Evolutionary conservation across 2,888 invertebrate species (phyloP), one percentile per base, ranked within the genome.

Genomic region (Rhamphomyia laevipes): DNA sequence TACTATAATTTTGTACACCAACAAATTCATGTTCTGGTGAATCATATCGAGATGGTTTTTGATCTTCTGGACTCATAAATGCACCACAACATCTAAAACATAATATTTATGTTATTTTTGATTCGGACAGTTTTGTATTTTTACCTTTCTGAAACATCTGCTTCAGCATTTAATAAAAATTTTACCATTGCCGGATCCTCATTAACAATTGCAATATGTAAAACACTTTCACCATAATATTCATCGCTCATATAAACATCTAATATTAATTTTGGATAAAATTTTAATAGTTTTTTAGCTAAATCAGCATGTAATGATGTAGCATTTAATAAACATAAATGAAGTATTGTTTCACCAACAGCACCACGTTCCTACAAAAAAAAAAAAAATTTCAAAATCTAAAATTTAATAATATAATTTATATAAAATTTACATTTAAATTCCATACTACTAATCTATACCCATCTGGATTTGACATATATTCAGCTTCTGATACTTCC

Each of bases 131-230:
- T 12, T 31, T 31, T 31, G 2, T n/a, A 13, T 13, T n/a, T 33
- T 33, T 13, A 68, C 67, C 71, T 77, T 66, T 93, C 91, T 63
- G 92, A 85, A 53, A 90, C 87, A 68, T 96, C 83, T 0, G 91
- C 94, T 1, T 91, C 90, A 18, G 89, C 83, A 67, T 94, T 91
- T 44, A 99, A 70, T 5, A 99, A 74, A 66, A 85, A 95, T 72
- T 93, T 95, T 6, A 96, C 96, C 92, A 96, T 93, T 0, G 91
- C 84, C 0, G 94, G 93, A 66, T 99, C 97, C 66, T 99, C 97
- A 70, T 97, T 99, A 1, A 96, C 95, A 57, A 97, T 95, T 4
- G 96, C 95, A 67, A 97, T 93, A 65, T 99, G 99, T 2, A 99
- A 76, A 0, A 91, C 90, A 64, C 86, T 93, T 67, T 96, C 96